Conservation (phyloP, 1,140 invertebrate species). For the Lithobius niger region DNA sequence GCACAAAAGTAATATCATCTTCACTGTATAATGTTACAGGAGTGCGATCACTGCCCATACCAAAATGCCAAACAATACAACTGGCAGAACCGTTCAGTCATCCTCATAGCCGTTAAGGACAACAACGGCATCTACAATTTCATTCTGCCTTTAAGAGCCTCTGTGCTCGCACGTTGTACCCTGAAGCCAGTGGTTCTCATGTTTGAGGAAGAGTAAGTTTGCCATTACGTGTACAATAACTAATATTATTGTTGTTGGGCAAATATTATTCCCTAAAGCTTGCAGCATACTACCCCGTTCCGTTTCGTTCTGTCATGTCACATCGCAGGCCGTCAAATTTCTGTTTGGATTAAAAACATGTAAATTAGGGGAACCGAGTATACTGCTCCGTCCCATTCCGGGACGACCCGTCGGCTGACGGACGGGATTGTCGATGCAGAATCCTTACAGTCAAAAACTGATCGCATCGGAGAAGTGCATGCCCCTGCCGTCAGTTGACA, state of each 20-base stretch:
- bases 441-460: no score
- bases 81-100: slow-evolving; percentile 94
- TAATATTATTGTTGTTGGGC: no score
- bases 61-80: slow-evolving; percentile 90
- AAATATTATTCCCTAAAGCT: background rate
- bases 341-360: no score
- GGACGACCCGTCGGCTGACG: no score
- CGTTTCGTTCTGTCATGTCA: no score
- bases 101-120: slow-evolving; percentile 91
- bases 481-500: no score
- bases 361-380: no score
- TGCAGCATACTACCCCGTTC: background rate
- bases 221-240: no score
- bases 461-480: no score
- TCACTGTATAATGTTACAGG: slow-evolving; percentile 36
- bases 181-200: slow-evolving; percentile 92
- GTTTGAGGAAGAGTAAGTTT: slow-evolving; percentile 50
- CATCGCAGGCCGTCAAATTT: no score
- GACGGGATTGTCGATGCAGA: no score
- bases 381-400: no score
- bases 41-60: slow-evolving; percentile 85
- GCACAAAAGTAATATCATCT: background rate
- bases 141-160: slow-evolving; percentile 88
- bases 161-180: slow-evolving; percentile 84
- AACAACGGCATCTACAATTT: slow-evolving; percentile 98